A percentile compares a stretch with the other conserved stretches of the same genome.
Conservation (phyloP, 2,797 vertebrate genomes). For the Oryzias sinensis region DNA sequence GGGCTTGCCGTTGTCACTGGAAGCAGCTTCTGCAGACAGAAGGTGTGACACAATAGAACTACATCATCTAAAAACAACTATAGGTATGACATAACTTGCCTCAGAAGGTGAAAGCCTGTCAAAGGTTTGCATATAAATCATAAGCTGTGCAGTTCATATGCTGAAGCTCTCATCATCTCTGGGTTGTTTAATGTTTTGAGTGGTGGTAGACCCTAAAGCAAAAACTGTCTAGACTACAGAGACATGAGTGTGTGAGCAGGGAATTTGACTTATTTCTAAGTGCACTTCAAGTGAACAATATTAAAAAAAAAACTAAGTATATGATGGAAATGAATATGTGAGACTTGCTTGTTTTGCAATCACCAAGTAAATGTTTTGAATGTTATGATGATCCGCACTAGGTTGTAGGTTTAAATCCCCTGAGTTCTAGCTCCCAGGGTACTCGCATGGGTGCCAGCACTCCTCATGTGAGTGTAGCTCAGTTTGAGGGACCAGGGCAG, state of each 20-base stretch:
- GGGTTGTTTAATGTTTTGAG: too few species aligned
- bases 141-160: too few species aligned
- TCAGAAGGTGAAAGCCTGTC: not conserved
- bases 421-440: conserved; percentile 16
- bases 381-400: conserved; percentile 1
- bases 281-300: too few species aligned
- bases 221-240: too few species aligned
- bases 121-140: too few species aligned
- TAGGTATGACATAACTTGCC: not conserved
- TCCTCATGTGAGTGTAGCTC: conserved; percentile 30
- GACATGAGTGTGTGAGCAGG: too few species aligned
- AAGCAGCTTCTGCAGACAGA: conserved; percentile 16
- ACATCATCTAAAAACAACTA: not conserved
- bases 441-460: conserved; percentile 18
- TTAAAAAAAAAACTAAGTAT: too few species aligned
- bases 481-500: conserved; percentile 18
- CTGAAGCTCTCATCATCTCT: too few species aligned
- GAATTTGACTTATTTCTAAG: too few species aligned
- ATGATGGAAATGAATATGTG: too few species aligned
- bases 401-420: conserved; percentile 24
- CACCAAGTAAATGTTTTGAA: not conserved
- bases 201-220: too few species aligned
- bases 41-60: conserved; percentile 12
- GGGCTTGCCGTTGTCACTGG: conserved; percentile 59
- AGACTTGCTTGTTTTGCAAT: too few species aligned